phyloP scores from a whole-genome alignment of 92 coral and sea anemone species.

The Bergia puertoricense region DNA sequence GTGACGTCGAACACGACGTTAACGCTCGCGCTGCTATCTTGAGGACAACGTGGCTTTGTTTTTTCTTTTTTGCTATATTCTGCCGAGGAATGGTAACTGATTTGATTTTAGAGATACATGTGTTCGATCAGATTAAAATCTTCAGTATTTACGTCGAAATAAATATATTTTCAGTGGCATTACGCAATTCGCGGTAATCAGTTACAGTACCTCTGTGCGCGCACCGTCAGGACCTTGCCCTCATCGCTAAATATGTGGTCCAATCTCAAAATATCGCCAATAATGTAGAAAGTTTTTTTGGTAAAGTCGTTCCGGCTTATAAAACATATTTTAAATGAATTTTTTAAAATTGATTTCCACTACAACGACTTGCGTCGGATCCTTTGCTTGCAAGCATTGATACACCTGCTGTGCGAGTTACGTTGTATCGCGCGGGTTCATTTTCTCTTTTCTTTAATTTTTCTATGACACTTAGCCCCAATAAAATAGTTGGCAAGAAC shows the following conservation, averaged over 20 bases:
- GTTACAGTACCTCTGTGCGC: not conserved
- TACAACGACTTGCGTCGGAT: conserved; percentile 5
- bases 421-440: conserved; percentile 23
- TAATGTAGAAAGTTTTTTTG: not conserved
- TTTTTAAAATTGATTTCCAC: not conserved
- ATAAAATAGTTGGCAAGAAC: not conserved
- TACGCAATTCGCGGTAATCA: conserved; percentile 6
- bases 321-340: conserved; percentile 8
- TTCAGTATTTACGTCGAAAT: not conserved
- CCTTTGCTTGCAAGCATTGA: conserved; percentile 1
- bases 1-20: not conserved
- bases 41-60: not conserved
- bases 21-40: not conserved
- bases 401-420: conserved; percentile 14
- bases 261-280: not conserved
- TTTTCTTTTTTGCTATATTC: not conserved
- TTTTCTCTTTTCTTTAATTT: not conserved
- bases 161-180: not conserved
- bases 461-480: conserved; percentile 9
- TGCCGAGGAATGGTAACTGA: not conserved
- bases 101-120: conserved; percentile 14
- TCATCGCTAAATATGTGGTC: conserved; percentile 10
- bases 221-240: not conserved
- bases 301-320: conserved; percentile 15
- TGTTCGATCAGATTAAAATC: conserved; percentile 7